phyloP scores from a whole-genome alignment of 2,888 invertebrate species.

The Elegia similella region DNA sequence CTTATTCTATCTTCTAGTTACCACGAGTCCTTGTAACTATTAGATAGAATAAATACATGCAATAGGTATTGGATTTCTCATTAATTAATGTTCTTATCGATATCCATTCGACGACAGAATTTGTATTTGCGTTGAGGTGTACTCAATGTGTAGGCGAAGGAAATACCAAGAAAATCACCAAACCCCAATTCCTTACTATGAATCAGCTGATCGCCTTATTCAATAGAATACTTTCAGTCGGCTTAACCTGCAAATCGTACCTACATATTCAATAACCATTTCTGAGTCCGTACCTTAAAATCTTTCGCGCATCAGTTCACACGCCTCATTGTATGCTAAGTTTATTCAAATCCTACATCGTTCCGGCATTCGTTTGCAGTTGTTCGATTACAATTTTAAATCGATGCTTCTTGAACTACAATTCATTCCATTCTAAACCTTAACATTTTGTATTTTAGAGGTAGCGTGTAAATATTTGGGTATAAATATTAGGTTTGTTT shows the following conservation, averaged over 20 bases:
- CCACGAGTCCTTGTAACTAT: too few relatives aligned
- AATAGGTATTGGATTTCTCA: too few relatives aligned
- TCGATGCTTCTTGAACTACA: constrained; percentile 12
- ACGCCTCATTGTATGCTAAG: constrained; percentile 32
- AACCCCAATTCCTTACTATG: constrained; percentile 2
- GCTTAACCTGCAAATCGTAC: constrained; percentile 5
- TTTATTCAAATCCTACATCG: constrained; percentile 28
- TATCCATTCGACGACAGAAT: too few relatives aligned
- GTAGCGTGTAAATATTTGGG: constrained; percentile 15
- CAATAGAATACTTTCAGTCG: background rate
- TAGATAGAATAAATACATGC: too few relatives aligned
- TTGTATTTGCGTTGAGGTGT: too few relatives aligned
- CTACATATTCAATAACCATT: constrained; percentile 22
- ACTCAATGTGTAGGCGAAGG: background rate
- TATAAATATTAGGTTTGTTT: constrained; percentile 18
- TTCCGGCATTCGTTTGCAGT: constrained; percentile 19
- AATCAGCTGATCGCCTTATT: constrained; percentile 10
- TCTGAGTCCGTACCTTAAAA: constrained; percentile 18
- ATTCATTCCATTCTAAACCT: constrained; percentile 18
- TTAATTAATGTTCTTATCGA: too few relatives aligned
- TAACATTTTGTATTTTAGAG: constrained; percentile 16
- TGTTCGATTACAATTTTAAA: constrained; percentile 13
- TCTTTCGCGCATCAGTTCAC: constrained; percentile 22
- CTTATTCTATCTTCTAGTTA: too few relatives aligned
- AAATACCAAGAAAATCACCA: background rate